Evolutionary conservation across 2,113 vertebrate genomes (phyloP).

Genomic region (Setophaga coronata): DNA sequence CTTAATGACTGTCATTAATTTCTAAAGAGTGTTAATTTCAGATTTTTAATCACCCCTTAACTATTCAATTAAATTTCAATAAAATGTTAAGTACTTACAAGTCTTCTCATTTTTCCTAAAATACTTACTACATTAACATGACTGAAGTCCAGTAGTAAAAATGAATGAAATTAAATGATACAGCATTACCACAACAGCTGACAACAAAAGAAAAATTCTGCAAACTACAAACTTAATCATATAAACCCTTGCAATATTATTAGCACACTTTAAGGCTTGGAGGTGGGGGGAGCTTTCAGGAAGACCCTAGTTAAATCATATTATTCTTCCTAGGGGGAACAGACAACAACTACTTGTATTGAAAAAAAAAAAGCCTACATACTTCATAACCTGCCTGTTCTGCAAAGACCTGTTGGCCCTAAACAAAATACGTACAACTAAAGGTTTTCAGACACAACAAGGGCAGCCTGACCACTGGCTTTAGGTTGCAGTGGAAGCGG

Average conservation of each 20-base stretch:
- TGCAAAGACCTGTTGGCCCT: neutral
- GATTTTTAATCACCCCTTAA: conserved; percentile 94
- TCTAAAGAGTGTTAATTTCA: conserved; percentile 94
- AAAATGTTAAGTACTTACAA: conserved; percentile 90
- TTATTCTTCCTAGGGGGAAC: neutral
- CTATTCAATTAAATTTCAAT: conserved; percentile 95
- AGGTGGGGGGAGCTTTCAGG: neutral
- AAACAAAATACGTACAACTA: neutral
- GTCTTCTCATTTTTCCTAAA: conserved; percentile 88
- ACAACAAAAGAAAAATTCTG: conserved; percentile 59
- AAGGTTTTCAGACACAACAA: neutral
- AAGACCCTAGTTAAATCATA: neutral
- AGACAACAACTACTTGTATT: neutral
- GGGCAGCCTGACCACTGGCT: neutral
- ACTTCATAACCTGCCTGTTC: neutral
- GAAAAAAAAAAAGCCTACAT: neutral
- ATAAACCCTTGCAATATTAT: conserved; percentile 4
- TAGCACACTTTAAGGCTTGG: neutral
- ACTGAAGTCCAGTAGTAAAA: conserved; percentile 79
- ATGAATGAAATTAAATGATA: conserved; percentile 74
- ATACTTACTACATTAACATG: conserved; percentile 85
- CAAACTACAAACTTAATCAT: neutral
- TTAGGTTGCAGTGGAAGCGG: neutral
- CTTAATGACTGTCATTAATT: conserved; percentile 93
- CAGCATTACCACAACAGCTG: conserved; percentile 58